Percentiles rank a stretch among this genome's conserved stretches.
Evolutionary conservation across 2,113 vertebrate species (phyloP).

Genomic region (Carlito syrichta): DNA sequence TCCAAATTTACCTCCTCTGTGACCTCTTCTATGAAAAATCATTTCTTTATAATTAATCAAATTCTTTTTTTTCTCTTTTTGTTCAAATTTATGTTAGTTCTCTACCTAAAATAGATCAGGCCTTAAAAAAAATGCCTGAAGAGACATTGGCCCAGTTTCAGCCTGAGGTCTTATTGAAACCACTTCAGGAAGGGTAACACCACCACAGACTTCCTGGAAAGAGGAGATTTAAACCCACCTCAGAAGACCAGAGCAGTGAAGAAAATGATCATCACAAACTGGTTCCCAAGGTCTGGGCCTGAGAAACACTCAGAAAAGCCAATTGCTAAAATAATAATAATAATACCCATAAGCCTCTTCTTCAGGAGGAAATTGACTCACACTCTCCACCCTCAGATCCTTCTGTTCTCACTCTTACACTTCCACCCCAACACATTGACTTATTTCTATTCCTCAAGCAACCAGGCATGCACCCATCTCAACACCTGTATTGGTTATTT

Average conservation of each 20-base stretch:
- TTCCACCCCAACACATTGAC: background rate
- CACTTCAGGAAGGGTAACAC: constrained; percentile 62
- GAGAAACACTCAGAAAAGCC: constrained; percentile 55
- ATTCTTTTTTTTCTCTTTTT: background rate
- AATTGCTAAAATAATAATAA: constrained; percentile 49
- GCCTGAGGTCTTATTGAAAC: constrained; percentile 54
- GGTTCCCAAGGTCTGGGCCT: constrained; percentile 63
- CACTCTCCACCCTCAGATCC: background rate
- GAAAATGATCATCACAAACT: background rate
- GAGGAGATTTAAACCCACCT: constrained; percentile 37
- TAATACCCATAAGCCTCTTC: background rate
- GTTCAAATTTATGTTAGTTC: background rate
- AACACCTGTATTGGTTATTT: background rate
- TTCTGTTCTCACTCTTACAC: background rate
- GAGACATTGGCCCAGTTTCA: constrained; percentile 48
- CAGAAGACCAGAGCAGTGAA: constrained; percentile 29
- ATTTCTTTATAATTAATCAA: background rate
- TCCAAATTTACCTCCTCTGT: background rate
- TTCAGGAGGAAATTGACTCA: constrained; percentile 46
- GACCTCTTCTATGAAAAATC: background rate
- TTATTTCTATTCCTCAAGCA: background rate
- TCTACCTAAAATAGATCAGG: constrained; percentile 38
- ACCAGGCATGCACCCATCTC: background rate
- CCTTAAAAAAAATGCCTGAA: background rate
- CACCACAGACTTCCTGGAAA: constrained; percentile 62